These are phyloP conservation scores for Ceramica pisi DNA, from an alignment of 2,888 invertebrate species.

Conservation along the genomic window DNA sequence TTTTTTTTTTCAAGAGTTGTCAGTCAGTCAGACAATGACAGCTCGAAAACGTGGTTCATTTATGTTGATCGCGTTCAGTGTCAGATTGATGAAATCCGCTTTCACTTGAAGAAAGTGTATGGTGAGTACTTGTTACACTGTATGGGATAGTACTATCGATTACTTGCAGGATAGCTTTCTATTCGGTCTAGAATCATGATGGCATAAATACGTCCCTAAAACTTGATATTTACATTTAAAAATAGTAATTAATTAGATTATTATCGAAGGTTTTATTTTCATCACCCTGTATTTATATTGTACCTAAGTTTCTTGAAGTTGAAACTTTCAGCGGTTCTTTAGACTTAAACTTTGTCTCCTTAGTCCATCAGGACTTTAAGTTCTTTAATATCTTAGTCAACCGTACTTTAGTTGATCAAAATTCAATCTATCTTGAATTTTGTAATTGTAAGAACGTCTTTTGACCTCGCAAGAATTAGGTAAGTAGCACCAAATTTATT, in stretches of 20 bases:
- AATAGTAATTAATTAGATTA: conserved; percentile 15
- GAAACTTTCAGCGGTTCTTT: conserved; percentile 23
- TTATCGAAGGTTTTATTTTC: conserved; percentile 10
- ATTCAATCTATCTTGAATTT: conserved; percentile 23
- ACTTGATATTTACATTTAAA: not conserved
- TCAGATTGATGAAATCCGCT: too few relatives aligned
- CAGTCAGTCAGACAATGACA: too few relatives aligned
- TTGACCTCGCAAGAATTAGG: not conserved
- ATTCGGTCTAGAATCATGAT: too few relatives aligned
- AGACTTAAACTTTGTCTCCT: conserved; percentile 37
- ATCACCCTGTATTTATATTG: conserved; percentile 16
- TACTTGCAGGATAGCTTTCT: too few relatives aligned
- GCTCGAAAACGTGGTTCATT: too few relatives aligned
- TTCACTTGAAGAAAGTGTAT: too few relatives aligned
- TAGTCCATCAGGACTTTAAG: conserved; percentile 1
- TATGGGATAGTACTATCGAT: too few relatives aligned
- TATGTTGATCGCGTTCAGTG: too few relatives aligned
- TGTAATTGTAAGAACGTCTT: not conserved
- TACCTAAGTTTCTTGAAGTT: conserved; percentile 1
- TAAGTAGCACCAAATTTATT: not conserved
- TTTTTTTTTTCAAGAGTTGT: too few relatives aligned
- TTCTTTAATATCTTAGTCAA: conserved; percentile 15
- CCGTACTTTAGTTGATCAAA: not conserved
- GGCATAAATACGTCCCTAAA: too few relatives aligned
- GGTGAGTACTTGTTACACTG: too few relatives aligned